These are phyloP conservation scores for Gryllus longicercus DNA, from an alignment of 2,888 invertebrate genomes.

Conservation along the genomic window DNA sequence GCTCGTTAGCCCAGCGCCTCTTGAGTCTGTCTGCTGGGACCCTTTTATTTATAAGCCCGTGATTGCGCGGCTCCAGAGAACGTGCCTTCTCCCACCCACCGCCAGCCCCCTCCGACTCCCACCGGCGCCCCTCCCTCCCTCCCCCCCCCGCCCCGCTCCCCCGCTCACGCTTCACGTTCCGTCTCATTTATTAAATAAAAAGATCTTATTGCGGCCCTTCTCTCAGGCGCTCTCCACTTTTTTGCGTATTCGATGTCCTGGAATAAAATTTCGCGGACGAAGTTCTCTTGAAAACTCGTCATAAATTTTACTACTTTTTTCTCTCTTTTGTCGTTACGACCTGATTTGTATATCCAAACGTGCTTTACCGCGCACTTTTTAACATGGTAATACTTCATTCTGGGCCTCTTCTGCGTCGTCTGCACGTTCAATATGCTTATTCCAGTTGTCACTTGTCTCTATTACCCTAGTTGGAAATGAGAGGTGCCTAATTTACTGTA, in stretches of 20 bases:
- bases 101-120: neutral
- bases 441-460: too few relatives aligned
- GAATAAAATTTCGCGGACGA: neutral
- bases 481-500: too few relatives aligned
- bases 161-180: neutral
- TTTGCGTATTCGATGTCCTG: neutral
- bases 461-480: too few relatives aligned
- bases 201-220: conserved; percentile 8
- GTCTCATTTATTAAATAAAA: conserved; percentile 17
- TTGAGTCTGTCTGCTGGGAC: neutral
- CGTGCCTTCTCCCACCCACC: neutral
- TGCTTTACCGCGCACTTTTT: too few relatives aligned
- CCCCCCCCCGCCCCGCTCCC: neutral
- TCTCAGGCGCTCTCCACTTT: neutral
- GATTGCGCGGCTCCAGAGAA: conserved; percentile 5
- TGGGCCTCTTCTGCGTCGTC: too few relatives aligned
- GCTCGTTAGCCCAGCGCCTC: conserved; percentile 3
- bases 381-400: too few relatives aligned
- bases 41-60: conserved; percentile 9
- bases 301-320: neutral
- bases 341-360: neutral
- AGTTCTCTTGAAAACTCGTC: neutral
- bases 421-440: too few relatives aligned
- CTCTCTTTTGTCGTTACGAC: neutral
- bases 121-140: neutral